phyloP scores from a whole-genome alignment of 2,888 invertebrate genomes.

The Drepanosiphum platanoidis region DNA sequence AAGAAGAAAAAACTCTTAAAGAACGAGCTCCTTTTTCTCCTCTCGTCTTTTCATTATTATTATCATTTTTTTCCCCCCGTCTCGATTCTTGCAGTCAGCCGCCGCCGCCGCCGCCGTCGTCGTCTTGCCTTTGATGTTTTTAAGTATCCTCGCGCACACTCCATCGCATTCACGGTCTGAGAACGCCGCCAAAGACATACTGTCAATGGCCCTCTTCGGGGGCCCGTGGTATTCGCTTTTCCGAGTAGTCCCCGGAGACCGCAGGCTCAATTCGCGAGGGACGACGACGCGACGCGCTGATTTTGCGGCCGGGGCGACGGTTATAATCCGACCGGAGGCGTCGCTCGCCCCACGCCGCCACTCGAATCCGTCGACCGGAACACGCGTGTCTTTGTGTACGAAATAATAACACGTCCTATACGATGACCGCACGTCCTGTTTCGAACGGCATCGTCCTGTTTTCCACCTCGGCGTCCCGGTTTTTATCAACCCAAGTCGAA shows the following conservation, averaged over 20 bases:
- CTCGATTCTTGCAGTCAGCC: too few relatives aligned
- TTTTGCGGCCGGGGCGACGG: background rate
- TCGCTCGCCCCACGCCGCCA: background rate
- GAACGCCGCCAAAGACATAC: conserved; percentile 31
- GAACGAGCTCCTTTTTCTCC: background rate
- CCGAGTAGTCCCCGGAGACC: background rate
- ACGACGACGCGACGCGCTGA: background rate
- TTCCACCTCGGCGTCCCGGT: too few relatives aligned
- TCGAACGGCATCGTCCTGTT: too few relatives aligned
- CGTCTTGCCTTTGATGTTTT: conserved; percentile 30
- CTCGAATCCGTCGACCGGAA: background rate
- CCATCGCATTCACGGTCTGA: conserved; percentile 23
- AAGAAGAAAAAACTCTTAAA: conserved; percentile 1
- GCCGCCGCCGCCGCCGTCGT: background rate
- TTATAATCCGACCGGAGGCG: background rate
- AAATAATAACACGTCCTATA: too few relatives aligned
- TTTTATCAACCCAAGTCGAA: too few relatives aligned
- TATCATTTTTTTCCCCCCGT: background rate
- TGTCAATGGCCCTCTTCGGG: conserved; percentile 7
- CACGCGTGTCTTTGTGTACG: too few relatives aligned
- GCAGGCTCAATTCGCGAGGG: too few relatives aligned
- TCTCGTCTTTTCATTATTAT: background rate
- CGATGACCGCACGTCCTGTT: too few relatives aligned
- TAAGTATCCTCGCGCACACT: conserved; percentile 7
- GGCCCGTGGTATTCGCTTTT: background rate